Evolutionary conservation across 2,888 invertebrate genomes (phyloP).

Genomic region (Sepiola atlantica): DNA sequence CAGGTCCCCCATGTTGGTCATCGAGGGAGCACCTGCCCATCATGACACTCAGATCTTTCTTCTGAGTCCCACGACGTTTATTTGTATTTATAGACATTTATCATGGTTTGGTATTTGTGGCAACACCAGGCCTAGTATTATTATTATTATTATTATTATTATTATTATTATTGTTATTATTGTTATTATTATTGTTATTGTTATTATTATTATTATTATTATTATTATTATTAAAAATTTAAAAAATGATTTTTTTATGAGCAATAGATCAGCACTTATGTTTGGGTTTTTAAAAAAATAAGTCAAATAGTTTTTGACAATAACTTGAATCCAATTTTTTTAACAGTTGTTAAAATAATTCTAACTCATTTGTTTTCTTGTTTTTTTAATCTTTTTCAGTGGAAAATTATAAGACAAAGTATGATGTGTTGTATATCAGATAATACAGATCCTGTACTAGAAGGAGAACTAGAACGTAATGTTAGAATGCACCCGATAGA

Average conservation of each 20-base stretch:
- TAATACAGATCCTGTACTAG: constrained; percentile 52
- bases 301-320: no score
- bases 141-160: no score
- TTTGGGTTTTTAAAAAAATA: no score
- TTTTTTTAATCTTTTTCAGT: constrained; percentile 77
- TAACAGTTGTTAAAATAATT: not conserved
- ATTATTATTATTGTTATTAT: not conserved
- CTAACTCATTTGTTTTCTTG: not conserved
- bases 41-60: no score
- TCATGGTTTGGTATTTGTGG: no score
- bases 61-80: no score
- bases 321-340: not conserved
- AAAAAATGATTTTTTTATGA: no score
- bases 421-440: constrained; percentile 79
- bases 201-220: not conserved
- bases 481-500: constrained; percentile 74
- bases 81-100: no score
- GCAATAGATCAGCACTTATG: no score
- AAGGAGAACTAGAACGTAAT: constrained; percentile 62
- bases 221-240: not conserved
- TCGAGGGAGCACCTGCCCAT: no score
- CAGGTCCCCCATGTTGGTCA: no score
- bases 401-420: constrained; percentile 89
- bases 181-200: not conserved
- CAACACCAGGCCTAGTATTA: no score